Conservation (phyloP, 2,113 vertebrate genomes). For the Calidris pygmaea region DNA sequence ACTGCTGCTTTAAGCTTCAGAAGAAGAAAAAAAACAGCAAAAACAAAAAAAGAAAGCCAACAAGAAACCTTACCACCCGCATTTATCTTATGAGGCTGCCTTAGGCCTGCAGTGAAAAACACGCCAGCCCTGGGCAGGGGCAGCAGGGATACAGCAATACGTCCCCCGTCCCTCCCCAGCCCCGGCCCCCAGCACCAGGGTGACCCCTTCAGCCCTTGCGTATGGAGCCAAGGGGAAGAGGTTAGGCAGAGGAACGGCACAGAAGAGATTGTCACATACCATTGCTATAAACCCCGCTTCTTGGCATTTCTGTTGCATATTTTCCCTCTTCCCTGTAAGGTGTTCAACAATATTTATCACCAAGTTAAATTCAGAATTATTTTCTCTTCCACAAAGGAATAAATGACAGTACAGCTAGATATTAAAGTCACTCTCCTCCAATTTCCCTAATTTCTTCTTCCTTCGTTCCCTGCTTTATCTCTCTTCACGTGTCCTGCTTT, state of each 20-base stretch:
- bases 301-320: neutral
- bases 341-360: neutral
- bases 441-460: neutral
- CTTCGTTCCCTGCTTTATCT: neutral
- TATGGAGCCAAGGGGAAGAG: neutral
- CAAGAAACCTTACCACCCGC: neutral
- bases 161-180: fast-evolving
- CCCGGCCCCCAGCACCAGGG: fast-evolving
- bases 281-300: neutral
- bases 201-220: neutral
- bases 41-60: neutral
- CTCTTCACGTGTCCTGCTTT: neutral
- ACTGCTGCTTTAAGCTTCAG: slow-evolving; percentile 22
- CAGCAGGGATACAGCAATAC: neutral
- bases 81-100: slow-evolving; percentile 14
- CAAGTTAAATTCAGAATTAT: neutral
- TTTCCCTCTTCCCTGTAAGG: neutral
- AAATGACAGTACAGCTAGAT: neutral
- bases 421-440: neutral
- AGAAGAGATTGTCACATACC: neutral
- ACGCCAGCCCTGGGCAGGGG: neutral
- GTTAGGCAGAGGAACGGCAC: neutral
- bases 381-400: neutral
- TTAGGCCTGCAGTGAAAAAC: neutral
- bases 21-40: too few species aligned